phyloP scores from a whole-genome alignment of 1,140 invertebrate genomes.

The Plodia interpunctella region DNA sequence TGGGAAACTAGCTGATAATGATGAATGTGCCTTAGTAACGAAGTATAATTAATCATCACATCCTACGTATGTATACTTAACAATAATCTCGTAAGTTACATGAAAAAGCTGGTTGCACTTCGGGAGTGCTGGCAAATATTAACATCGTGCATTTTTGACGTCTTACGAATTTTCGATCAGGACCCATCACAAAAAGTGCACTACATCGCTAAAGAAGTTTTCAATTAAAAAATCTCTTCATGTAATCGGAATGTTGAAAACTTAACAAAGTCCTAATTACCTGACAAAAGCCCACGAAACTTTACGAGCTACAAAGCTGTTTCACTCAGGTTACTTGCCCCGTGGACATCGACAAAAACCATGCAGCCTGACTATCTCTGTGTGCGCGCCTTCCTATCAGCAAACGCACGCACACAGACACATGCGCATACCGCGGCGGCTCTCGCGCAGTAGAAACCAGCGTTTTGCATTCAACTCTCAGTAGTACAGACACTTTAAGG shows the following conservation, averaged over 20 bases:
- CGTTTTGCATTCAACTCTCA: constrained; percentile 68
- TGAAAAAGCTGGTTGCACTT: too few relatives aligned
- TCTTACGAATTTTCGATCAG: too few relatives aligned
- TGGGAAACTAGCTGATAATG: too few relatives aligned
- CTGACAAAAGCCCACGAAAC: background rate
- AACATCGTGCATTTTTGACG: too few relatives aligned
- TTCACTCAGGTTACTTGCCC: constrained; percentile 64
- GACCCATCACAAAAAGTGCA: too few relatives aligned
- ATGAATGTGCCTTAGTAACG: too few relatives aligned
- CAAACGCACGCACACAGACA: constrained; percentile 40
- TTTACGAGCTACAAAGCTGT: constrained; percentile 42
- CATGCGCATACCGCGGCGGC: constrained; percentile 59
- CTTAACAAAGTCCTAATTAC: constrained; percentile 8
- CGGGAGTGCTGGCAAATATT: too few relatives aligned
- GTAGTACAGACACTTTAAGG: constrained; percentile 66
- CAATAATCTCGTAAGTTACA: too few relatives aligned
- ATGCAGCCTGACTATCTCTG: constrained; percentile 48
- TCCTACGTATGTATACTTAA: too few relatives aligned
- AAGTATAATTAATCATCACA: too few relatives aligned
- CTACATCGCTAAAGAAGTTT: too few relatives aligned
- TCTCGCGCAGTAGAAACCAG: constrained; percentile 48
- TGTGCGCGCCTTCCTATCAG: constrained; percentile 38
- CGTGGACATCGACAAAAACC: constrained; percentile 76
- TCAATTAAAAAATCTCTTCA: constrained; percentile 11
- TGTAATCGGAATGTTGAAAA: too few relatives aligned